phyloP scores from a whole-genome alignment of 2,797 vertebrate species.

The Melanotaenia trifasciata region DNA sequence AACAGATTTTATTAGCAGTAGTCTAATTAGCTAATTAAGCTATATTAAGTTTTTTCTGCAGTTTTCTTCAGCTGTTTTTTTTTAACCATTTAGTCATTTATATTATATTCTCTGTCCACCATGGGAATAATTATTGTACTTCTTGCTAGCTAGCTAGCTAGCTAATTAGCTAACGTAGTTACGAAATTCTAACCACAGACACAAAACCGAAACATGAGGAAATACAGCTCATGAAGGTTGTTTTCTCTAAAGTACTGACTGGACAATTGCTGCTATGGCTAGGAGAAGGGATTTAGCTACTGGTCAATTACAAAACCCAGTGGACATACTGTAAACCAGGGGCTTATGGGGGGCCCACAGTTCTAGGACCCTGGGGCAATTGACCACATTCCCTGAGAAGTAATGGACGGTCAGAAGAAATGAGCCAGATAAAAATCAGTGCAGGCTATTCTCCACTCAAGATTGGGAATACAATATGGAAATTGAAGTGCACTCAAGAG shows the following conservation, averaged over 20 bases:
- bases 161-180: not conserved
- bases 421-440: conserved; percentile 10
- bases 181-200: not conserved
- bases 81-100: not conserved
- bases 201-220: conserved; percentile 3
- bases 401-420: conserved; percentile 4
- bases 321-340: conserved; percentile 3
- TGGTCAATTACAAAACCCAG: conserved; percentile 30
- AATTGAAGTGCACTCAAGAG: not conserved
- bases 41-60: not conserved
- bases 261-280: not conserved
- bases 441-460: not conserved
- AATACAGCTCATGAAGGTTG: not conserved
- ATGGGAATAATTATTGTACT: not conserved
- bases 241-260: not conserved
- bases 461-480: not conserved
- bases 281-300: conserved; percentile 23
- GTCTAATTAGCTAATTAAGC: too few relatives aligned
- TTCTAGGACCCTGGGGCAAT: conserved; percentile 4
- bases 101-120: not conserved
- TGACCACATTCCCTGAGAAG: conserved; percentile 6
- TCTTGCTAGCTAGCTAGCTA: not conserved
- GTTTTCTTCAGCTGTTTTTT: not conserved
- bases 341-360: conserved; percentile 4
- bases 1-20: conserved; percentile 2